Conservation (phyloP, 2,113 vertebrate species). For the Gobiocypris rarus region DNA sequence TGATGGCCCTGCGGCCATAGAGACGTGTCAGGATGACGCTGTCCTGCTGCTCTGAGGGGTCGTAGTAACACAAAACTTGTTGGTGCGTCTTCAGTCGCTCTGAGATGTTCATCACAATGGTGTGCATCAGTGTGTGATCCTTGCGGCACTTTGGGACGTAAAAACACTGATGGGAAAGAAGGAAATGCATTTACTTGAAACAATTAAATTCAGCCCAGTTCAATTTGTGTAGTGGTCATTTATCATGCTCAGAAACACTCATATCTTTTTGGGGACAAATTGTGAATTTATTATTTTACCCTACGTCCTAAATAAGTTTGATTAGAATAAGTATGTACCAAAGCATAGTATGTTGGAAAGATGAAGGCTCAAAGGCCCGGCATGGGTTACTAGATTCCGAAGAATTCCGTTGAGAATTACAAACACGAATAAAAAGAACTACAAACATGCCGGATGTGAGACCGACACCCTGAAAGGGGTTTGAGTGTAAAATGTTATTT, state of each 20-base stretch:
- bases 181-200: not conserved
- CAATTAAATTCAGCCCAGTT: not conserved
- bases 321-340: too few relatives aligned
- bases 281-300: not conserved
- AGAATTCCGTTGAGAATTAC: too few relatives aligned
- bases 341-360: too few relatives aligned
- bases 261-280: not conserved
- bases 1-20: slow-evolving; percentile 84
- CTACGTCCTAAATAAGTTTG: too few relatives aligned
- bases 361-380: too few relatives aligned
- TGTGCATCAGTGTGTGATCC: slow-evolving; percentile 82
- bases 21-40: slow-evolving; percentile 87
- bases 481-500: too few relatives aligned
- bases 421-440: too few relatives aligned
- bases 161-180: slow-evolving; percentile 81
- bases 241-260: not conserved
- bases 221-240: not conserved
- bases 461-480: too few relatives aligned
- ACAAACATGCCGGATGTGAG: too few relatives aligned
- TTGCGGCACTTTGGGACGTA: slow-evolving; percentile 90
- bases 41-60: slow-evolving; percentile 82
- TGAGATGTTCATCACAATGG: slow-evolving; percentile 82
- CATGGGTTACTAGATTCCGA: too few relatives aligned
- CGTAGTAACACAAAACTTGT: slow-evolving; percentile 85
- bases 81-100: slow-evolving; percentile 87